A percentile compares a stretch with the other conserved stretches of the same genome.
Evolutionary conservation across 2,888 invertebrate genomes (phyloP).

Genomic region (Microchrysa polita): DNA sequence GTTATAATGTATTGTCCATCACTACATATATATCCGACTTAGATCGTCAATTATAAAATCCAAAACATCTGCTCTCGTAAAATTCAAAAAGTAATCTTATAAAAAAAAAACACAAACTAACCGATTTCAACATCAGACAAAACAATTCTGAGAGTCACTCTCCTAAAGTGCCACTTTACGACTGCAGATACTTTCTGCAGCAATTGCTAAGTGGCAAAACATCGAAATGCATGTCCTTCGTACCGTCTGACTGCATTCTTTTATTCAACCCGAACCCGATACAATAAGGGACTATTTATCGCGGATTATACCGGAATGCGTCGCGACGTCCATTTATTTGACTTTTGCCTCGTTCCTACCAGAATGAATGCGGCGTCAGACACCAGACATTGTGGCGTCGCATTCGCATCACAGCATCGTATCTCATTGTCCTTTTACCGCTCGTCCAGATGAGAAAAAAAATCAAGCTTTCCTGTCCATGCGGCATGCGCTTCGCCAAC

Average conservation of each 20-base stretch:
- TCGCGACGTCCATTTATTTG: conserved; percentile 3
- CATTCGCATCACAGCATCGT: not conserved
- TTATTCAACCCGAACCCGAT: not conserved
- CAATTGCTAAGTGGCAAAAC: not conserved
- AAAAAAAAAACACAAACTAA: too few relatives aligned
- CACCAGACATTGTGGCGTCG: not conserved
- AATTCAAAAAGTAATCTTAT: too few relatives aligned
- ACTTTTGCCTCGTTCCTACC: not conserved
- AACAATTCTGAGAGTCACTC: too few relatives aligned
- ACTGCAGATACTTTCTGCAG: not conserved
- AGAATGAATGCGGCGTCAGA: conserved; percentile 6
- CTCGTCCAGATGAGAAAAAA: not conserved
- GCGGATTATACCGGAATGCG: not conserved
- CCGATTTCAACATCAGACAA: too few relatives aligned
- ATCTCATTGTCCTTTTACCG: not conserved
- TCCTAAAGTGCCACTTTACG: not conserved
- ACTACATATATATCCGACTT: too few relatives aligned
- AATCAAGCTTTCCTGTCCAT: too few relatives aligned
- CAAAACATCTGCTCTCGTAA: too few relatives aligned
- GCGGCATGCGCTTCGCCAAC: too few relatives aligned
- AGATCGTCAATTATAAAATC: too few relatives aligned
- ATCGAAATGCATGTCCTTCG: not conserved
- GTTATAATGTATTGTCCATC: too few relatives aligned
- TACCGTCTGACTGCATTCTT: not conserved
- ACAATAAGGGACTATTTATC: not conserved